Percentiles rank a stretch among this genome's conserved stretches.
Conservation (phyloP, 2,888 invertebrate species). For the Ophion slaviceki region DNA sequence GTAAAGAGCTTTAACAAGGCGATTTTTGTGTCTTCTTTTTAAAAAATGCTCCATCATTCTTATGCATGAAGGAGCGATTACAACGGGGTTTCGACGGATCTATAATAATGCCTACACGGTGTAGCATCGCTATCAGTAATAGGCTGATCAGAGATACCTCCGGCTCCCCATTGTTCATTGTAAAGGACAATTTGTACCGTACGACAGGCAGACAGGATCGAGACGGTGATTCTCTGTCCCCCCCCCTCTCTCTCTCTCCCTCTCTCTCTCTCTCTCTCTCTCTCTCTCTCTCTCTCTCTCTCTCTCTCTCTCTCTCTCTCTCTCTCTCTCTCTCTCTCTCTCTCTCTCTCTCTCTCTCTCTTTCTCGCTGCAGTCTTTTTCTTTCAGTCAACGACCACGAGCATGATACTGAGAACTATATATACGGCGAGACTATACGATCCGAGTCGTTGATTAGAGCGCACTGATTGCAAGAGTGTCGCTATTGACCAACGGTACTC, state of each 20-base stretch:
- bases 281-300: slow-evolving; percentile 17
- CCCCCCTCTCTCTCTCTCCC: too few relatives aligned
- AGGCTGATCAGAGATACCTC: slow-evolving; percentile 51
- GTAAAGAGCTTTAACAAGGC: neutral
- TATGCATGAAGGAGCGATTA: slow-evolving; percentile 24
- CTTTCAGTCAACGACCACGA: slow-evolving; percentile 29
- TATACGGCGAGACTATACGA: slow-evolving; percentile 66
- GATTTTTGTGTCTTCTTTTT: neutral
- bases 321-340: slow-evolving; percentile 17
- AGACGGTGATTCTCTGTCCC: slow-evolving; percentile 39
- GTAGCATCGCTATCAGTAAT: slow-evolving; percentile 39
- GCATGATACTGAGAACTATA: slow-evolving; percentile 57
- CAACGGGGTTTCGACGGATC: slow-evolving; percentile 19
- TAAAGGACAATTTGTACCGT: slow-evolving; percentile 75
- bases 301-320: slow-evolving; percentile 4
- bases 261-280: slow-evolving; percentile 26
- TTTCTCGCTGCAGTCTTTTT: neutral
- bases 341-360: slow-evolving; percentile 20
- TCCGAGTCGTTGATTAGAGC: slow-evolving; percentile 74
- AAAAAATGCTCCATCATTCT: slow-evolving; percentile 8
- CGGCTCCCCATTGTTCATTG: slow-evolving; percentile 58
- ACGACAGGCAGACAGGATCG: slow-evolving; percentile 64
- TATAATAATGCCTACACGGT: slow-evolving; percentile 27
- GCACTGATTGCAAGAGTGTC: slow-evolving; percentile 72
- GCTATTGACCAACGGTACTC: slow-evolving; percentile 73